Conservation (phyloP, 2,888 invertebrate genomes). For the Heliconius cydno region DNA sequence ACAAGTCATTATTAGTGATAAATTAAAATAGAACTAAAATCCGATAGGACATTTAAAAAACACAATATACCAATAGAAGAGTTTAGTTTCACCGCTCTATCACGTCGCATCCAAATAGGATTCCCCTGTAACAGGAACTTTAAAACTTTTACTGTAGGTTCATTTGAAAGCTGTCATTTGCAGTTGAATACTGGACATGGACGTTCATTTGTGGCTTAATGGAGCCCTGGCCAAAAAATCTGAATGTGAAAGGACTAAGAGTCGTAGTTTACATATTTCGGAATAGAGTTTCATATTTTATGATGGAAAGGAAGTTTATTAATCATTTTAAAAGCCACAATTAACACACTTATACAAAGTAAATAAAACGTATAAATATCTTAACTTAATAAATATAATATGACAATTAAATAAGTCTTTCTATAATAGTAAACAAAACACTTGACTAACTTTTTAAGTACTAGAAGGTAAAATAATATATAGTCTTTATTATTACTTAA, state of each 20-base stretch:
- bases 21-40: background rate
- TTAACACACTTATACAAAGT: no score
- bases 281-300: background rate
- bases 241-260: constrained; percentile 15
- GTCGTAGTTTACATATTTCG: background rate
- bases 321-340: background rate
- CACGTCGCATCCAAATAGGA: constrained; percentile 30
- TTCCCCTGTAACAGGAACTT: constrained; percentile 33
- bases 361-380: no score
- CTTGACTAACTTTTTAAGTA: background rate
- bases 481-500: no score
- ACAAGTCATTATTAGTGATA: background rate
- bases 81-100: constrained; percentile 9
- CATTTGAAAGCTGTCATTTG: constrained; percentile 21
- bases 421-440: constrained; percentile 2
- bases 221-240: constrained; percentile 30
- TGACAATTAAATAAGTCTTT: background rate
- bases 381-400: no score
- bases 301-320: background rate
- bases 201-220: constrained; percentile 33
- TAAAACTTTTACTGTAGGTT: constrained; percentile 37
- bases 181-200: constrained; percentile 31
- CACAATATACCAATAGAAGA: background rate
- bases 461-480: background rate
- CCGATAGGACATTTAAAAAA: background rate